Evolutionary conservation across 1,140 invertebrate genomes (phyloP), one percentile per base, ranked within the genome.

Genomic region (Epicauta chinensis): DNA sequence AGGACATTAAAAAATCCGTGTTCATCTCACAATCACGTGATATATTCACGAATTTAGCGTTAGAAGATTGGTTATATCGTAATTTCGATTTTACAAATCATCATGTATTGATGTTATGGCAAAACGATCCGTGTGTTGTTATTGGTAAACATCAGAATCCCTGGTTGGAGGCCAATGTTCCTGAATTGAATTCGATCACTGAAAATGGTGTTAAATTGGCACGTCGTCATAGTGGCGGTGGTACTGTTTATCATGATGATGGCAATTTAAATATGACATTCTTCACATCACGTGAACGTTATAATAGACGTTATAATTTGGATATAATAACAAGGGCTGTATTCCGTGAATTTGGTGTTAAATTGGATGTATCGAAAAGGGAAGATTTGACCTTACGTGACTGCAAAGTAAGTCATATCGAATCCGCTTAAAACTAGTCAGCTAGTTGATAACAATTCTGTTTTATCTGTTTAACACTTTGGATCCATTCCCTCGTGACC

Each of bases 91-190:
- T 94, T 56, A 77, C 73, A 2, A 81, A 86, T 46, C 82, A 91
- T 60, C 87, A 91, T 67, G 72, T 95, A 0, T 73, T 98, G 62
- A 75, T 98, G 61, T 70, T 97, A 34, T 98, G 93, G 91, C 76
- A 82, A 41, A 99, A 97, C 73, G 77, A 86, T 58, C 93, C 94
- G 0, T 89, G 90, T 68, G 89, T 99, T 40, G 94, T 98, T 0
- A 87, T 98, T 66, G 97, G 97, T 1, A 77, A 91, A 32, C 91
- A 98, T 73, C 96, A 98, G 71, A 99, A 99, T 74, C 92, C 94
- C 1, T 98, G 94, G 87, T 67, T 86, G 13, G 96, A 99, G 73
- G 83, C 87, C 2, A 90, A 97, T 67, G 69, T 91, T 0, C 32
- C 56, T 10, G 48, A 55, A 16, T 55, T 73, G 45, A 73, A 79